Percentiles rank a stretch among this genome's conserved stretches.
phyloP scores from a whole-genome alignment of 2,888 invertebrate species.

The Yponomeuta sedellus region DNA sequence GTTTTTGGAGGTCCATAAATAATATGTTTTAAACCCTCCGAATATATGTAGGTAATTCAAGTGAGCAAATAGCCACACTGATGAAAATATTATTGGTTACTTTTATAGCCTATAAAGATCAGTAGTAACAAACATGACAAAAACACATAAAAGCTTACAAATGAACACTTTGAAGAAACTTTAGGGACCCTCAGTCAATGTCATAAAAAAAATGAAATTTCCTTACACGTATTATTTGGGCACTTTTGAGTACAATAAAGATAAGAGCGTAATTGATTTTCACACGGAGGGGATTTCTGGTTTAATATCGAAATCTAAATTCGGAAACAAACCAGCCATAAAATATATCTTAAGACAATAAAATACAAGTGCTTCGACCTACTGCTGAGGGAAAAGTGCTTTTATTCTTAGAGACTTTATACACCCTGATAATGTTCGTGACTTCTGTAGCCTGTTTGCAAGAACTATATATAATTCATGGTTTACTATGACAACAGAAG shows the following conservation, averaged over 20 bases:
- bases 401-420: slow-evolving; percentile 64
- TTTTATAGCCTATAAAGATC: no score
- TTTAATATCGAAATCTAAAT: slow-evolving; percentile 48
- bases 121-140: no score
- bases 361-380: slow-evolving; percentile 71
- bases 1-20: slow-evolving; percentile 7
- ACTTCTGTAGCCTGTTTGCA: no score
- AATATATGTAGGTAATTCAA: no score
- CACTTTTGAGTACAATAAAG: not conserved
- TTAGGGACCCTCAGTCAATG: not conserved
- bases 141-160: not conserved
- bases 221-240: not conserved
- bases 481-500: no score
- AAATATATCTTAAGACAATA: slow-evolving; percentile 72
- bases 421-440: slow-evolving; percentile 29
- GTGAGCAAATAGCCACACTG: no score
- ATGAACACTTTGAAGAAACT: not conserved
- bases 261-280: not conserved
- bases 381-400: slow-evolving; percentile 64
- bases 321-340: slow-evolving; percentile 74
- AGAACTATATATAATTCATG: no score
- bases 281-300: not conserved
- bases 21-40: not conserved
- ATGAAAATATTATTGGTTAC: no score
- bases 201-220: slow-evolving; percentile 1